These are phyloP conservation scores for Tinamus guttatus DNA, from an alignment of 2,113 vertebrate genomes.

Conservation along the genomic window DNA sequence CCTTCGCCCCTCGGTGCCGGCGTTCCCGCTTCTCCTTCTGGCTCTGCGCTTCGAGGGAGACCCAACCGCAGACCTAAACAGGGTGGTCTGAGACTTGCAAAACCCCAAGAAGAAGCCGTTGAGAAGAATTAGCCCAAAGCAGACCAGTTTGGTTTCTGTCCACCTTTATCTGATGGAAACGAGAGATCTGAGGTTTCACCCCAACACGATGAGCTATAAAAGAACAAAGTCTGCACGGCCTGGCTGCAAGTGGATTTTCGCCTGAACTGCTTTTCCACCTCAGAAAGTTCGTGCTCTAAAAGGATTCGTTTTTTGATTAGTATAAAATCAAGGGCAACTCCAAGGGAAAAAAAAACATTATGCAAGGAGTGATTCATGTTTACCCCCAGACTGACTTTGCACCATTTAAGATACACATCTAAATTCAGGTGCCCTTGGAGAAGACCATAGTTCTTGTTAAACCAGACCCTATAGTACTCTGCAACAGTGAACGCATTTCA, in stretches of 20 bases:
- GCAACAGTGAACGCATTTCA: neutral
- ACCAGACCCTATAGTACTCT: fast-evolving
- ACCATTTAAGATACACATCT: fast-evolving
- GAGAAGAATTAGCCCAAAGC: neutral
- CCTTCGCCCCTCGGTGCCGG: neutral
- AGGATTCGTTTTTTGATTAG: neutral
- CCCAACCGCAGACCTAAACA: neutral
- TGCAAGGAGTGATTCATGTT: fast-evolving
- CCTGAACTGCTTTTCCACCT: neutral
- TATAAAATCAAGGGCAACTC: neutral
- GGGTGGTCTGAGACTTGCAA: neutral
- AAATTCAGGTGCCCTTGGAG: neutral
- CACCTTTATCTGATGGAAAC: neutral
- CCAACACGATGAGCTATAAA: fast-evolving
- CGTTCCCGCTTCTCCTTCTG: fast-evolving
- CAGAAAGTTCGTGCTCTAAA: neutral
- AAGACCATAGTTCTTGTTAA: fast-evolving
- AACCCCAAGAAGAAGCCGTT: neutral
- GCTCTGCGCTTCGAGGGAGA: neutral
- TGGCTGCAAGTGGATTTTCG: neutral
- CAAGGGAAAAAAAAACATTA: neutral
- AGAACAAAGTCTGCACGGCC: fast-evolving
- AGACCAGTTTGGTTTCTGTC: neutral
- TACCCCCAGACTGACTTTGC: neutral
- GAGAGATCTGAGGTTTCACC: neutral